Base-by-base conservation (phyloP, 2,113 vertebrate species). In the Varanus salvator region DNA sequence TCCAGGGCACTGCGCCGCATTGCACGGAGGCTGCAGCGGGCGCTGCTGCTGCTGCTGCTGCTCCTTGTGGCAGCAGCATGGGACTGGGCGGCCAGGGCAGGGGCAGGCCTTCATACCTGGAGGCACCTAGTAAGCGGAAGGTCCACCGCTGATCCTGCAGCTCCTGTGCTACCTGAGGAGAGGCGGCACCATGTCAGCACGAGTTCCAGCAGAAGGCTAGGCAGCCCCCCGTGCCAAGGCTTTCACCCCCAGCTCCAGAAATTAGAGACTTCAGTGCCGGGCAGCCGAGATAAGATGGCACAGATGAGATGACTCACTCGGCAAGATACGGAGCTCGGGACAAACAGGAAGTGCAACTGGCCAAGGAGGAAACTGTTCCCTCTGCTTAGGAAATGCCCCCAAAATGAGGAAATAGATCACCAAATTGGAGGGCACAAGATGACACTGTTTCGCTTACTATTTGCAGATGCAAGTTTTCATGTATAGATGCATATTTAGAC, bases 111-210 rank as follows among this genome's bases (percentile, higher is more conserved):
- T 52, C 71, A 11, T 86, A 98, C 98, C 98, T 98, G 95, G 98
- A 97, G 4, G 96, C 96, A 54, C 97, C 97, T 89, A 98, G 94
- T 85, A 98, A 94, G 38, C 97, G 96, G 94, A 98, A 98, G 75
- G 93, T 97, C 95, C 98, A 98, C 85, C 82, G 97, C 74, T 66
- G 93, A 87, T 98, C 98, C 1, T 94, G 97, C 89, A 83, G 93
- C 77, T 98, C 98, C 94, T 98, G 96, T 76, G 98, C 93, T 34
- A 97, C 91, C 84, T 98, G 83, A 77, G 25, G 25, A 93, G 57
- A 4, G n/a, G 15, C 3, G 48, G 68, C 2, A 23, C 31, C 9
- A 0, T 48, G 19, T 11, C 31, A 14, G 60, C 57, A 48, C 2
- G 9, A 52, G 52, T 14, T 21, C 9, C 68, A 11, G 8, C 29